Evolutionary conservation across 2,113 vertebrate species (phyloP), one percentile per base, ranked within the genome.

Genomic region (Casuarius casuarius): DNA sequence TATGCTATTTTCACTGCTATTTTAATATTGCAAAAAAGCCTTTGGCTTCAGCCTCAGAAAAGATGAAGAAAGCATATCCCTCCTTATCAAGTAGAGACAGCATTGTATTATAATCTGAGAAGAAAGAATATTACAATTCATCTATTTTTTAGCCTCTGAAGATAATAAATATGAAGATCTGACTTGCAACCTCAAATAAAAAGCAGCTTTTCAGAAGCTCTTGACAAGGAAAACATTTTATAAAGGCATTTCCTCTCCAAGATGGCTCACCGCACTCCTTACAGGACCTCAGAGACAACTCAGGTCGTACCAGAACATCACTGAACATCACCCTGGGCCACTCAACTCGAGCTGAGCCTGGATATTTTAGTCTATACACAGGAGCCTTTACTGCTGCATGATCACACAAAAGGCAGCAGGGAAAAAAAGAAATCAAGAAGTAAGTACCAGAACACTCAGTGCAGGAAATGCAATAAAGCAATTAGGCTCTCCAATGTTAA

Each of bases 321-420:
- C 48, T 9, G 80, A 52, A 10, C 77, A 3, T 78, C 26, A 28
- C 38, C 79, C 42, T 8, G 70, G 42, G 28, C 3, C 58, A 44
- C 71, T 73, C 87, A 8, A 0, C 7, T 26, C 5, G 10, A 89
- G 52, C 3, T n/a, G 29, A 75, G 72, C 17, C 28, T 3, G 6
- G 6, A 33, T 4, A 5, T 7, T 19, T 28, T 3, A 3, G 33
- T 7, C 74, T 2, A 3, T 4, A 1, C 29, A 3, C 19, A 21
- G 61, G 3, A 0, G 2, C 0, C 15, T 1, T 0, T 2, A 3
- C 44, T 9, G 40, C 8, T 3, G 58, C n/a, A 0, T 5, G 20
- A 20, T 1, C 4, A 0, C 26, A 16, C 0, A 12, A 40, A 22
- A 58, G 35, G 63, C 42, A 38, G 48, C 19, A 2, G 28, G 16